Conservation (phyloP, 2,113 vertebrate species). For the Microtus richardsoni region DNA sequence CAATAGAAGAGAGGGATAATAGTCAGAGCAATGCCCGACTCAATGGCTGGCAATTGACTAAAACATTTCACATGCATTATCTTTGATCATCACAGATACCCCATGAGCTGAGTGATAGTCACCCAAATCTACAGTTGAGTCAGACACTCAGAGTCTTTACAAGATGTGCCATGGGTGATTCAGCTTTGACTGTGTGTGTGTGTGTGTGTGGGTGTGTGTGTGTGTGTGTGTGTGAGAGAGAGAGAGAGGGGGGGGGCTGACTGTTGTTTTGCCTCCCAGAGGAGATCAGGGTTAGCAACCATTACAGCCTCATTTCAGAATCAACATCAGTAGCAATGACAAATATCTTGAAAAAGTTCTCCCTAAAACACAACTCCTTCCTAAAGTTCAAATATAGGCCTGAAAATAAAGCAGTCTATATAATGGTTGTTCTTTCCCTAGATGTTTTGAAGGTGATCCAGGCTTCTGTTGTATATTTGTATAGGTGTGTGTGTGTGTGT, state of each 20-base stretch:
- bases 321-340: constrained; percentile 36
- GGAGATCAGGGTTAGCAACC: constrained; percentile 32
- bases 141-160: neutral
- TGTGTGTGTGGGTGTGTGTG: neutral
- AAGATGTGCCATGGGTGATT: neutral
- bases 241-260: neutral
- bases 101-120: neutral
- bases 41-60: neutral
- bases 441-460: constrained; percentile 1
- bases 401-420: constrained; percentile 41
- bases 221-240: too few species aligned
- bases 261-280: constrained; percentile 45
- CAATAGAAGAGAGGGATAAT: neutral
- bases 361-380: neutral
- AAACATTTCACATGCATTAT: neutral
- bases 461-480: neutral
- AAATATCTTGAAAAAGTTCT: neutral
- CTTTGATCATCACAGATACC: neutral
- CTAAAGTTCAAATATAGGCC: neutral
- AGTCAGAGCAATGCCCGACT: neutral
- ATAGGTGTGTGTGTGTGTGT: neutral
- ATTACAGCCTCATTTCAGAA: neutral
- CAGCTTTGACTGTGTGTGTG: neutral
- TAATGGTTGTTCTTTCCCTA: neutral
- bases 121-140: neutral